Percentiles rank a stretch among this genome's conserved stretches.
Conservation (phyloP, 2,113 vertebrate species). For the Drymodes brunneopygia region DNA sequence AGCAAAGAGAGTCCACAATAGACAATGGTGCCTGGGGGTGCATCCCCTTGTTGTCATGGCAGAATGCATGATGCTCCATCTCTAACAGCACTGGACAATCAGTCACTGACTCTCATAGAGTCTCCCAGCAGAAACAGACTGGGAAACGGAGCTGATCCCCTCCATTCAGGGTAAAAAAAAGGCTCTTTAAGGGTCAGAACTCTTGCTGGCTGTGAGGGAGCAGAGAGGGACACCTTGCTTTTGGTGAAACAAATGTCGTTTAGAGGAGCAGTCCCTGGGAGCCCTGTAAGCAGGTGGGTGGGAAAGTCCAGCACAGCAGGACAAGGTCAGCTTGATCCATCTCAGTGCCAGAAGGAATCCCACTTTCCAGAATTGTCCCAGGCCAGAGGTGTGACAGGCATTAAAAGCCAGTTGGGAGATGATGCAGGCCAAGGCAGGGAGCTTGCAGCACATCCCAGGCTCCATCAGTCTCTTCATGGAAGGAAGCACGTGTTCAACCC, state of each 20-base stretch:
- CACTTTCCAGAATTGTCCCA: background rate
- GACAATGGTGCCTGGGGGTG: rapidly evolving
- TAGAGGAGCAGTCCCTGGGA: background rate
- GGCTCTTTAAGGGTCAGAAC: background rate
- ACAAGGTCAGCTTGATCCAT: rapidly evolving
- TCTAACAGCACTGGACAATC: background rate
- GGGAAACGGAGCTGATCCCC: background rate
- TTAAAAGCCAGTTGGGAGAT: background rate
- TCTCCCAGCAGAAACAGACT: background rate
- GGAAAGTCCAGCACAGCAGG: background rate
- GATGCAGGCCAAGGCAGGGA: background rate
- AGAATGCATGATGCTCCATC: rapidly evolving
- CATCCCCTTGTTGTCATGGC: background rate
- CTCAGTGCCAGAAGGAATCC: background rate
- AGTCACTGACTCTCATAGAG: background rate
- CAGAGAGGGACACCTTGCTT: background rate
- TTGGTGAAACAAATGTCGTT: background rate
- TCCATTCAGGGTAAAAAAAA: background rate
- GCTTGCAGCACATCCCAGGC: background rate
- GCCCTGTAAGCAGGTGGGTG: background rate
- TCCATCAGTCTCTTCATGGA: background rate
- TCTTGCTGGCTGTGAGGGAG: background rate
- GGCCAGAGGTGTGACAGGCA: background rate
- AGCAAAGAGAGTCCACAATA: background rate
- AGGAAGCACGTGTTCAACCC: background rate